A percentile compares a stretch with the other conserved stretches of the same genome.
phyloP scores from a whole-genome alignment of 2,797 vertebrate species.

The Acanthis flammea region DNA sequence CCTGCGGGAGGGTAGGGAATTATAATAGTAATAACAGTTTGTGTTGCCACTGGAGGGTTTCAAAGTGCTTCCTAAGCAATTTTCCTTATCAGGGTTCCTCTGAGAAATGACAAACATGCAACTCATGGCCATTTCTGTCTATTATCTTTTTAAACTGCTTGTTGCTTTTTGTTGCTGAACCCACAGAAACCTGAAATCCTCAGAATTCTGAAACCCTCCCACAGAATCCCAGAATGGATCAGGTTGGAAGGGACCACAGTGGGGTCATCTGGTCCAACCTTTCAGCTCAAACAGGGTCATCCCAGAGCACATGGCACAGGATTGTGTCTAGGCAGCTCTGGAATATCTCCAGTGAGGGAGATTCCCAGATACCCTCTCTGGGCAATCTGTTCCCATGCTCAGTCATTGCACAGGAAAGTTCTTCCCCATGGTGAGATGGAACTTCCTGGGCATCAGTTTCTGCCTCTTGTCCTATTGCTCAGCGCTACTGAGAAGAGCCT shows the following conservation, averaged over 20 bases:
- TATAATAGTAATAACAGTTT: constrained; percentile 18
- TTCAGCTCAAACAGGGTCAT: not conserved
- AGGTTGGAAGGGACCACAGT: not conserved
- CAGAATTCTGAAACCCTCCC: accelerated
- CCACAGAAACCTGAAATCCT: not conserved
- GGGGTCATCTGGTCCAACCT: not conserved
- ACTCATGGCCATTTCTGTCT: not conserved
- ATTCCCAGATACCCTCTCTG: accelerated
- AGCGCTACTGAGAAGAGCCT: accelerated
- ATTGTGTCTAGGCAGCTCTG: not conserved
- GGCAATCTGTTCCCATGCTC: accelerated
- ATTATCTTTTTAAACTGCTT: not conserved
- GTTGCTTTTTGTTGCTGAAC: not conserved
- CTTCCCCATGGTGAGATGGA: not conserved
- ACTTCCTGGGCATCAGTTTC: not conserved
- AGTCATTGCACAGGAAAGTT: not conserved
- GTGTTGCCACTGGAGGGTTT: not conserved
- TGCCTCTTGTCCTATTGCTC: not conserved
- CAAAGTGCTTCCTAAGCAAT: not conserved
- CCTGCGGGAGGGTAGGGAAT: not conserved
- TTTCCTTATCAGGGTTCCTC: constrained; percentile 17
- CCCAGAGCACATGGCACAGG: not conserved
- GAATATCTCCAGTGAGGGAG: not conserved
- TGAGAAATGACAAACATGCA: not conserved
- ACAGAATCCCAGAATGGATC: accelerated